These are phyloP conservation scores for Listronotus bonariensis DNA, from an alignment of 1,140 invertebrate species.

Conservation along the genomic window DNA sequence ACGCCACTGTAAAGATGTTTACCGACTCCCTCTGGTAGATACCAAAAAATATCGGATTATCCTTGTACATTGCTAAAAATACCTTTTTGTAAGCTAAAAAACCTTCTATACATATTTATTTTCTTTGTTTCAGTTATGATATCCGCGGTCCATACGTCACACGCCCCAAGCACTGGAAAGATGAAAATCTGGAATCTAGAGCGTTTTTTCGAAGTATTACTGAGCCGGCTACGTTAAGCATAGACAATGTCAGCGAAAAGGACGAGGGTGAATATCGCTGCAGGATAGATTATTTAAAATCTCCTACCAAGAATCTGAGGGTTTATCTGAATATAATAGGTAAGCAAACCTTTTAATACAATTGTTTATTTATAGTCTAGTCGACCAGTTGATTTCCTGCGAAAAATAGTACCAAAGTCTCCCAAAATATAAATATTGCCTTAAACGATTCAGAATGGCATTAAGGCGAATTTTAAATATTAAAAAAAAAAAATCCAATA, in stretches of 20 bases:
- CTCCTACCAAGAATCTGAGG: conserved; percentile 71
- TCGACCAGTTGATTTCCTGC: no score
- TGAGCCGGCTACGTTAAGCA: conserved; percentile 67
- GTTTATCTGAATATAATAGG: conserved; percentile 72
- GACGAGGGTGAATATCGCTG: conserved; percentile 72
- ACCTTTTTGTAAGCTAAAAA: no score
- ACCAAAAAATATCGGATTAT: no score
- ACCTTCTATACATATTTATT: background rate
- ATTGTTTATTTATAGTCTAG: no score
- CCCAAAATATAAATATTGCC: no score
- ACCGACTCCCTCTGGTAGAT: no score
- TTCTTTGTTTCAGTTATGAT: conserved; percentile 62
- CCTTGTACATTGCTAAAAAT: no score
- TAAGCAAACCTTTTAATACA: conserved; percentile 55
- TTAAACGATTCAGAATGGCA: no score
- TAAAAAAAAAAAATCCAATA: no score
- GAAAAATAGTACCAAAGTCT: no score
- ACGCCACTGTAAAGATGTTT: no score
- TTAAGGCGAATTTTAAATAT: no score
- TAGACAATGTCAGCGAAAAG: conserved; percentile 65
- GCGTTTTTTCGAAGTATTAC: conserved; percentile 62
- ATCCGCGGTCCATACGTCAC: conserved; percentile 60
- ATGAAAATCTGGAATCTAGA: conserved; percentile 60
- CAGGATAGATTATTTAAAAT: conserved; percentile 71
- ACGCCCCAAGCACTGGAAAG: conserved; percentile 63